Evolutionary conservation across 2,888 invertebrate species (phyloP).

Genomic region (Drosophila koepferae): DNA sequence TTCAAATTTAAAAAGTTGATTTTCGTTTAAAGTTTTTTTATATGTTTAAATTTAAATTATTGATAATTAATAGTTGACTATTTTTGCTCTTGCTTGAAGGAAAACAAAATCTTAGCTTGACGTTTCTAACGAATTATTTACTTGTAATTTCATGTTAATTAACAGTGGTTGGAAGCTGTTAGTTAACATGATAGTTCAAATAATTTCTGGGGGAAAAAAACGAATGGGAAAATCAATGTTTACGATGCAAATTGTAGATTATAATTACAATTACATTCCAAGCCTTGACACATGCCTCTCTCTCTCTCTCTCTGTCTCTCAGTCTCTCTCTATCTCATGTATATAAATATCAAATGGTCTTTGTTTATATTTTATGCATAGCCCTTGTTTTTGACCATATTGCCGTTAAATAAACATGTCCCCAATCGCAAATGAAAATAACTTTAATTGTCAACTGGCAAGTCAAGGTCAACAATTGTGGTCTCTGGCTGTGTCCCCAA

Average conservation of each 20-base stretch:
- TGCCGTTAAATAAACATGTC: slow-evolving; percentile 51
- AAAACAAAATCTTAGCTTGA: background rate
- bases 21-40: background rate
- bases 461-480: slow-evolving; percentile 61
- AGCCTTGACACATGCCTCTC: background rate
- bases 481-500: slow-evolving; percentile 52
- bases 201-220: background rate
- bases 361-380: slow-evolving; percentile 29
- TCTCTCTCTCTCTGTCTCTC: background rate
- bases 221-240: slow-evolving; percentile 2
- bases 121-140: background rate
- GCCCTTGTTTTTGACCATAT: slow-evolving; percentile 16
- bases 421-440: slow-evolving; percentile 64
- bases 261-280: slow-evolving; percentile 1
- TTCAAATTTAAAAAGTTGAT: slow-evolving; percentile 3
- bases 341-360: slow-evolving; percentile 4
- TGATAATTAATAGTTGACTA: background rate
- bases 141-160: background rate
- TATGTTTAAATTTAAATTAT: no score
- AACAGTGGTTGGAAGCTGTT: slow-evolving; percentile 2
- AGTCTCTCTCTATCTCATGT: background rate
- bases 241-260: background rate
- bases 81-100: background rate
- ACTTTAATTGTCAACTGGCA: slow-evolving; percentile 68
- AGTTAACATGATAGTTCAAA: background rate